These are phyloP conservation scores for Trissoscelio sp. DNA, from an alignment of 2,888 invertebrate species.

Conservation along the genomic window DNA sequence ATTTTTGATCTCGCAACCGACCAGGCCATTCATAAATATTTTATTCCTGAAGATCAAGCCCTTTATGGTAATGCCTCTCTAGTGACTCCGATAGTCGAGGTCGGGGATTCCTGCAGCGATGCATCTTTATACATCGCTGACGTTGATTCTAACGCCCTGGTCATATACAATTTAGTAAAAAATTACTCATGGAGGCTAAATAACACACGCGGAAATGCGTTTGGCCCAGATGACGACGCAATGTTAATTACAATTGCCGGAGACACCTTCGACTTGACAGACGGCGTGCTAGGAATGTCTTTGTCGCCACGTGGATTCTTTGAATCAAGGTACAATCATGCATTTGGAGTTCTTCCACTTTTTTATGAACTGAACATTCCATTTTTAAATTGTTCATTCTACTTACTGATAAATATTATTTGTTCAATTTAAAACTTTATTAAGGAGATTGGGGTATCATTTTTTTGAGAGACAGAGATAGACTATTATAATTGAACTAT, in stretches of 20 bases:
- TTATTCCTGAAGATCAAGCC: constrained; percentile 78
- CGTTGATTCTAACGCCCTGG: constrained; percentile 79
- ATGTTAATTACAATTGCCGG: constrained; percentile 80
- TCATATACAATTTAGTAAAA: constrained; percentile 78
- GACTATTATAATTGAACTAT: no score
- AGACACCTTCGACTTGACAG: constrained; percentile 79
- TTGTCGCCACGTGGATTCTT: constrained; percentile 80
- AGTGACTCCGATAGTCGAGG: constrained; percentile 81
- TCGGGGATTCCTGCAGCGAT: constrained; percentile 78
- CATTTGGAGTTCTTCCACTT: no score
- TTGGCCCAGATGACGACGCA: constrained; percentile 80
- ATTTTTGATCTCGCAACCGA: constrained; percentile 82
- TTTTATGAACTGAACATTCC: no score
- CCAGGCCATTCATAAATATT: constrained; percentile 78
- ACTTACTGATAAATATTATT: no score
- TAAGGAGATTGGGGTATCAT: no score
- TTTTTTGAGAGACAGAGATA: no score
- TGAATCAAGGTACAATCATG: neutral
- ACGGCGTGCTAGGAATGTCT: constrained; percentile 81
- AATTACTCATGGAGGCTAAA: constrained; percentile 80
- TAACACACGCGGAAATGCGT: constrained; percentile 81
- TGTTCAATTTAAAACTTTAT: no score
- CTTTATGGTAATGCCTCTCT: constrained; percentile 76
- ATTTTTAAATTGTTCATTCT: no score
- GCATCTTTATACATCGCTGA: constrained; percentile 81